Evolutionary conservation across 2,888 invertebrate species (phyloP), one percentile per base, ranked within the genome.

Genomic region (Julus scanicus): DNA sequence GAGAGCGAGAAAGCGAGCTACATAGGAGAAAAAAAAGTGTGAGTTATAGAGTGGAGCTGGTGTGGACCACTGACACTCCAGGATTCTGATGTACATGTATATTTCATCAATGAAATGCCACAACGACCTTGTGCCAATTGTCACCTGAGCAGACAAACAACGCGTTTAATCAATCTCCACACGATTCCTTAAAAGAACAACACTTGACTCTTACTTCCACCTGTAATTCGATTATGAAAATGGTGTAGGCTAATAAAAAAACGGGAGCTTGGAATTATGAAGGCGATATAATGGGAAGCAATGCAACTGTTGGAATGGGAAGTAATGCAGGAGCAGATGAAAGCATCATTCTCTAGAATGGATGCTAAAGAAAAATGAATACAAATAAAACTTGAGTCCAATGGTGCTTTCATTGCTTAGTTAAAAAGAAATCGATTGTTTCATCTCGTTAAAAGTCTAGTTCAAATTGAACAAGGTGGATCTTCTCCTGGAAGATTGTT

Each of bases 81-180:
- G 29, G 29, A 8, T 20, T 71, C 29, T 71, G 29, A 71, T 71
- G 53, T 53, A 53, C 13, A 11, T 44, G n/a, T 63, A 9, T 63
- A n/a, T 20, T 71, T 71, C 71, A 71, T 71, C 71, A 71, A 71
- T 71, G 71, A 71, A 71, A 71, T 71, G 71, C 29, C 71, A 71
- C 9, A 71, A 71, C 20, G 71, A 71, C 71, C 71, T 71, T 71
- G 71, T 71, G 71, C 71, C 71, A 71, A 71, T 71, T 71, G 71
- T 71, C 71, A 71, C 71, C 71, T 71, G 71, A 71, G 71, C 29
- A 71, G 71, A 71, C 2, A 29, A 71, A 29, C 71, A 71, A 6
- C 8, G 63, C n/a, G 63, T 63, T 63, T 63, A n/a, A 63, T 63
- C 17, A 63, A 63, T 63, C n/a, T 20, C 71, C 53, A 17, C 71